Conservation (phyloP, 2,113 vertebrate species). For the Cyanoliseus patagonus region DNA sequence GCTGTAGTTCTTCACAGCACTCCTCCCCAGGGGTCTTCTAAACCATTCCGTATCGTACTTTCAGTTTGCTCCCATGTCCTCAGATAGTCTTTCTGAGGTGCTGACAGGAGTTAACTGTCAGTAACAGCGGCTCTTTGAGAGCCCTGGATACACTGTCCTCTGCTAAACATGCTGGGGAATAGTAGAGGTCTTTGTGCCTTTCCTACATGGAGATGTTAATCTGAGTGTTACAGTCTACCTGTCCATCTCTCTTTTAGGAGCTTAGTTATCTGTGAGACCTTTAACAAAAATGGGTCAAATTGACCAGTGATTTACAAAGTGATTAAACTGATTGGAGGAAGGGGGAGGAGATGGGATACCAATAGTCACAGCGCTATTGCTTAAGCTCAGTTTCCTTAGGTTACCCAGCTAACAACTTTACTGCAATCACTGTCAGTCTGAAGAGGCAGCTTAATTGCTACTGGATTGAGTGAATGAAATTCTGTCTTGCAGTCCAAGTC, state of each 20-base stretch:
- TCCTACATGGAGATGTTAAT: background rate
- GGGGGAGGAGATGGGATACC: background rate
- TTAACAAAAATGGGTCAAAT: background rate
- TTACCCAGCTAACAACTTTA: background rate
- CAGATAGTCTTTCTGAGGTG: conserved; percentile 12
- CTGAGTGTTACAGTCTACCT: background rate
- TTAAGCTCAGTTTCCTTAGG: background rate
- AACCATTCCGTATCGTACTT: background rate
- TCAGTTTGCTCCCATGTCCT: background rate
- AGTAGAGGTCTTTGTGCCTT: background rate
- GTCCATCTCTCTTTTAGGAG: background rate
- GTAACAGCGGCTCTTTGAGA: background rate
- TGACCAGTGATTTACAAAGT: background rate
- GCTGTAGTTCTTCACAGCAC: background rate
- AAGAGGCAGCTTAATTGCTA: background rate
- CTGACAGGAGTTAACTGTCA: background rate
- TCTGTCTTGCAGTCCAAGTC: background rate
- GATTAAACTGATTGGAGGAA: background rate
- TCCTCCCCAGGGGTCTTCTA: background rate
- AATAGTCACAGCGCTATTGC: background rate
- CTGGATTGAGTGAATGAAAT: background rate
- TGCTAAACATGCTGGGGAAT: background rate
- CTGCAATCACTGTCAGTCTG: background rate
- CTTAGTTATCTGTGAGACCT: background rate
- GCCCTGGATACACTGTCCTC: background rate